phyloP scores from a whole-genome alignment of 30 jellyfish, hydroid and myxozoan species.

The Chrysaora quinquecirrha region DNA sequence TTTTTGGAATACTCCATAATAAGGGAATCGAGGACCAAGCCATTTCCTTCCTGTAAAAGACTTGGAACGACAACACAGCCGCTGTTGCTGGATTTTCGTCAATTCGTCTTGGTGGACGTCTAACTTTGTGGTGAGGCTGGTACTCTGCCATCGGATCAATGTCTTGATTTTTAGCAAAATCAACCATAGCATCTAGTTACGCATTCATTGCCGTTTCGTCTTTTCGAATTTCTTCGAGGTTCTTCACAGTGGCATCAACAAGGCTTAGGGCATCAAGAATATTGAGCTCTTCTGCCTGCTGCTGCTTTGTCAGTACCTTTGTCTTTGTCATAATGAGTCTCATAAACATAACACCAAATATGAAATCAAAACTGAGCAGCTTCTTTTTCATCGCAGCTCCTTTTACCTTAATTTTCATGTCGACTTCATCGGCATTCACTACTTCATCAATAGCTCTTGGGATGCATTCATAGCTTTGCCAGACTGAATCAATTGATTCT shows the following conservation, averaged over 20 bases:
- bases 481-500: no score
- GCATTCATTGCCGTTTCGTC: constrained; percentile 43
- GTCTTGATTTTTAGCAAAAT: constrained; percentile 20
- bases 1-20: constrained; percentile 23
- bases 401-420: constrained; percentile 27
- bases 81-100: constrained; percentile 45
- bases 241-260: constrained; percentile 41
- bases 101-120: constrained; percentile 43
- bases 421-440: constrained; percentile 20
- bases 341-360: constrained; percentile 45
- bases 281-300: constrained; percentile 54
- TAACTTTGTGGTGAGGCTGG: constrained; percentile 30
- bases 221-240: constrained; percentile 30
- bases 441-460: constrained; percentile 22
- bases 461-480: constrained; percentile 3
- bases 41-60: constrained; percentile 36
- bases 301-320: constrained; percentile 45
- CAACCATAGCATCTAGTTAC: constrained; percentile 36
- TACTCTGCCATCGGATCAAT: constrained; percentile 30
- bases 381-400: constrained; percentile 48
- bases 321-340: constrained; percentile 43
- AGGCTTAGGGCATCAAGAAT: constrained; percentile 28
- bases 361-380: constrained; percentile 34
- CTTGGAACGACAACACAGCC: constrained; percentile 39
- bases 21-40: constrained; percentile 33